These are phyloP conservation scores for Lateolabrax maculatus DNA, from an alignment of 2,797 vertebrate species.

Conservation along the genomic window DNA sequence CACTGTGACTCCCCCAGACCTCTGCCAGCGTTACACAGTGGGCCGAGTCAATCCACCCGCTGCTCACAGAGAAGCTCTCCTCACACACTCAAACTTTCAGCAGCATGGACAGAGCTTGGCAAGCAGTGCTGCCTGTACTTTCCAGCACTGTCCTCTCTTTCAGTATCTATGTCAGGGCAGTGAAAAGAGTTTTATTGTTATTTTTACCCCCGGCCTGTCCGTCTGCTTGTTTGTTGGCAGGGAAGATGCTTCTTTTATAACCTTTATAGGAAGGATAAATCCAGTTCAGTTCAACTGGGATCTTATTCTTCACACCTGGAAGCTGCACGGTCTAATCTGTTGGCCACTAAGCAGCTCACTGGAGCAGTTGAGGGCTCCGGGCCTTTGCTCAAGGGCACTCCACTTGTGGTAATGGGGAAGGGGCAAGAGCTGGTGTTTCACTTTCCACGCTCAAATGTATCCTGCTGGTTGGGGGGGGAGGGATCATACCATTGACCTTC, in stretches of 20 bases:
- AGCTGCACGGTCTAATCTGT: neutral
- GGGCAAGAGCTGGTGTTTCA: neutral
- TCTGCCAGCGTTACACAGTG: conserved; percentile 52
- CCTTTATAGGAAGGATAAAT: neutral
- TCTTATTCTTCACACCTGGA: neutral
- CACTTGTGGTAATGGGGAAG: neutral
- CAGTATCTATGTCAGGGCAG: conserved; percentile 32
- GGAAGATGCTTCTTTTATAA: neutral
- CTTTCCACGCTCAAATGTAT: neutral
- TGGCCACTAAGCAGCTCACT: conserved; percentile 7
- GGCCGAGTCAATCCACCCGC: conserved; percentile 48
- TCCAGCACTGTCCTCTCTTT: conserved; percentile 26
- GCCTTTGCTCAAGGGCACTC: conserved; percentile 15
- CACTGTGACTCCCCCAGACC: conserved; percentile 64
- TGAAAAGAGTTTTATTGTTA: conserved; percentile 21
- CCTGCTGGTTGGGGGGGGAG: neutral
- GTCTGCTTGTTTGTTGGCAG: neutral
- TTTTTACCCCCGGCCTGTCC: conserved; percentile 2
- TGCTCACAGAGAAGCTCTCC: conserved; percentile 39
- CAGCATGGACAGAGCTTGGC: conserved; percentile 37
- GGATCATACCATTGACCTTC: neutral
- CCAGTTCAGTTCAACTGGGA: neutral
- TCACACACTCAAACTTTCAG: conserved; percentile 27
- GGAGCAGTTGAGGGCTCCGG: neutral
- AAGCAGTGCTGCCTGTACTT: neutral